A percentile compares a stretch with the other conserved stretches of the same genome.
Evolutionary conservation across 2,888 invertebrate species (phyloP).

Genomic region (Lithophane ornitopus): DNA sequence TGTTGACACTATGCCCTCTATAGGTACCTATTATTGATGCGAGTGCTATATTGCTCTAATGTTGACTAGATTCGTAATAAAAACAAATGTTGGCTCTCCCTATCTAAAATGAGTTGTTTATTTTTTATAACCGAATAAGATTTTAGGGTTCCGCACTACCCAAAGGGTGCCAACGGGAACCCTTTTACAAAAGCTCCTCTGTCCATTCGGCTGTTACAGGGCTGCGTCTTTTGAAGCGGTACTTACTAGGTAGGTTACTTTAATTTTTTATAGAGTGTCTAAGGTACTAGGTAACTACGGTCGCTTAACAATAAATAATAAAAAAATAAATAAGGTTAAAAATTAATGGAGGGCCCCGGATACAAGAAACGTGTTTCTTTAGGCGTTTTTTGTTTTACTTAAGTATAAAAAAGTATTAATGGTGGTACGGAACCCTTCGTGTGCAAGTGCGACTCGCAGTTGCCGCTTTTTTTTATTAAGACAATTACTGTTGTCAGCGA

Average conservation of each 20-base stretch:
- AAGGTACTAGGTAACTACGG: background rate
- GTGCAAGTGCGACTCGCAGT: background rate
- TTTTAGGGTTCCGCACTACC: background rate
- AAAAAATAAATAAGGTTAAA: background rate
- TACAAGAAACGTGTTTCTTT: background rate
- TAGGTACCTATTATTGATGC: slow-evolving; percentile 14
- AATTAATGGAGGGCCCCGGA: background rate
- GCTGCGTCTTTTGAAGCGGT: background rate
- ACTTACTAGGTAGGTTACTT: background rate
- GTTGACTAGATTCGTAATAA: slow-evolving; percentile 23
- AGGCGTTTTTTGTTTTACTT: background rate
- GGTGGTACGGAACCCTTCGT: background rate
- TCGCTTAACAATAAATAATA: background rate
- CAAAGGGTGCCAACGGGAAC: background rate
- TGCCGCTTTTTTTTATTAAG: slow-evolving; percentile 18
- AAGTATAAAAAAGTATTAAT: background rate
- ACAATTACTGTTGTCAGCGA: slow-evolving; percentile 8
- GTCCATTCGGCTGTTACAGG: background rate
- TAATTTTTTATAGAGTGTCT: background rate
- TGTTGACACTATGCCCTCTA: slow-evolving; percentile 46
- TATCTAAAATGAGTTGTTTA: slow-evolving; percentile 18
- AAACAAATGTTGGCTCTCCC: slow-evolving; percentile 22
- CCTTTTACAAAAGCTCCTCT: background rate
- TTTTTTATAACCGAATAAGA: slow-evolving; percentile 26
- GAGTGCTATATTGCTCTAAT: slow-evolving; percentile 7